phyloP scores from a whole-genome alignment of 2,888 invertebrate species.

The Melanargia galathea region DNA sequence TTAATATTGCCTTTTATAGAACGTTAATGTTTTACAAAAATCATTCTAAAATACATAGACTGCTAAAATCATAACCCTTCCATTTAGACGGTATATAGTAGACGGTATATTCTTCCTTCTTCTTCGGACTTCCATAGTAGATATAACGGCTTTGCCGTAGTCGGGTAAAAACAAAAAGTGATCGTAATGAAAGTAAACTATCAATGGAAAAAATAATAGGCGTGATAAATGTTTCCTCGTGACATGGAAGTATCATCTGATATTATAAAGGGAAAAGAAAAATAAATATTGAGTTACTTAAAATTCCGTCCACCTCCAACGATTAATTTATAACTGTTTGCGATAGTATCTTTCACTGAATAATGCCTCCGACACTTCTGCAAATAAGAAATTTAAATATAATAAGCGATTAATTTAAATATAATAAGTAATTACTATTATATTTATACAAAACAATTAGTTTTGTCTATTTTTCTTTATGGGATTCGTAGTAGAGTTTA shows the following conservation, averaged over 20 bases:
- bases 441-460: constrained; percentile 44
- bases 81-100: too few relatives aligned
- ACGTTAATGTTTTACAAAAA: too few relatives aligned
- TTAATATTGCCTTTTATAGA: too few relatives aligned
- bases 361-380: constrained; percentile 30
- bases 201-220: too few relatives aligned
- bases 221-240: too few relatives aligned
- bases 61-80: too few relatives aligned
- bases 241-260: not conserved
- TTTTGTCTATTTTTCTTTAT: constrained; percentile 33
- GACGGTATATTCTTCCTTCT: too few relatives aligned
- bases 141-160: too few relatives aligned
- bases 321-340: constrained; percentile 38
- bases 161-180: too few relatives aligned
- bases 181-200: too few relatives aligned
- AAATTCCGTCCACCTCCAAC: constrained; percentile 30
- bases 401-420: constrained; percentile 46
- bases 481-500: constrained; percentile 20
- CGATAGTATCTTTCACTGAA: constrained; percentile 39
- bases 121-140: too few relatives aligned
- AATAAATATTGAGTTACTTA: constrained; percentile 30
- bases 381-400: constrained; percentile 44
- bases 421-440: constrained; percentile 45
- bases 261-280: not conserved
- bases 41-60: too few relatives aligned